These are phyloP conservation scores for Ascidia mentula DNA, from an alignment of 23 tunicate genomes.

Conservation along the genomic window DNA sequence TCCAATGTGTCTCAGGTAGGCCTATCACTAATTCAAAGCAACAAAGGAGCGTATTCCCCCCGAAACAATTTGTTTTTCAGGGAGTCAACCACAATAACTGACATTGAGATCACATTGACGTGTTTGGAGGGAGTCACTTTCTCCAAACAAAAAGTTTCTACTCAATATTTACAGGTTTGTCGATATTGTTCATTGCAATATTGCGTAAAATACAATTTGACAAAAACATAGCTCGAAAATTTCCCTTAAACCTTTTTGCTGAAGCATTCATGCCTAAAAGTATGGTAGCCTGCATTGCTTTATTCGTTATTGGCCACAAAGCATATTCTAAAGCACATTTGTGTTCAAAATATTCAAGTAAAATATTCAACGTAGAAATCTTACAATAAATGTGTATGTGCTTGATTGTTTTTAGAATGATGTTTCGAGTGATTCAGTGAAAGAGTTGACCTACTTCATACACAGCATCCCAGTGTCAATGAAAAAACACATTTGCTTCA, in stretches of 20 bases:
- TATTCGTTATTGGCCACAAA: too few species aligned
- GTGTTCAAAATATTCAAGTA: too few species aligned
- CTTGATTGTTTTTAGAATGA: not conserved
- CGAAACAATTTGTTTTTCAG: constrained; percentile 13
- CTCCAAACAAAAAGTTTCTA: not conserved
- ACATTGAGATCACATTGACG: constrained; percentile 21
- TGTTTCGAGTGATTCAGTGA: not conserved
- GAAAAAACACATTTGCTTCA: not conserved
- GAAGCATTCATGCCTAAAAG: too few species aligned
- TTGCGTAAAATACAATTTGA: too few species aligned
- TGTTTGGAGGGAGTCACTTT: constrained; percentile 32
- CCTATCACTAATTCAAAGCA: too few species aligned
- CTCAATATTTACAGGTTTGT: not conserved
- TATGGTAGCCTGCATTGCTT: not conserved
- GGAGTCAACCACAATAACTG: constrained; percentile 31
- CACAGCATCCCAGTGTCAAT: not conserved
- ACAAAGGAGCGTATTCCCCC: too few species aligned
- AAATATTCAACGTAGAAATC: too few species aligned
- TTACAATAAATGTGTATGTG: too few species aligned
- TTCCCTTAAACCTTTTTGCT: too few species aligned
- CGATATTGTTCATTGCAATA: too few species aligned
- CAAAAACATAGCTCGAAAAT: too few species aligned
- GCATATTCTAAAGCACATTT: too few species aligned
- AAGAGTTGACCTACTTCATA: not conserved
- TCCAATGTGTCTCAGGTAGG: constrained; percentile 65